A percentile compares a stretch with the other conserved stretches of the same genome.
phyloP scores from a whole-genome alignment of 2,797 vertebrate genomes.

The Huso huso region DNA sequence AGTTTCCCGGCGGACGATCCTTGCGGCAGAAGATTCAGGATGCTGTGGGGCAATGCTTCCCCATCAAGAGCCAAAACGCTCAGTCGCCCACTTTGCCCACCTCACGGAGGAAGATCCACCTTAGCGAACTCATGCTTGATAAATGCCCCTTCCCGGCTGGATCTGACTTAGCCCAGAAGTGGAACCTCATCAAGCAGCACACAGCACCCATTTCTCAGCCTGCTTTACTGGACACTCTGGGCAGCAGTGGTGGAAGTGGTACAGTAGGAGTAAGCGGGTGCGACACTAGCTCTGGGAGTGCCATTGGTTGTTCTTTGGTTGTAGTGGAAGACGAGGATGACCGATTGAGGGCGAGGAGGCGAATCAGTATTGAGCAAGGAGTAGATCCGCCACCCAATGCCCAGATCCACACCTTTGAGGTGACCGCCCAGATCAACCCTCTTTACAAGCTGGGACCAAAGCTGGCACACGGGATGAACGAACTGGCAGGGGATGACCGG shows the following conservation, averaged over 20 bases:
- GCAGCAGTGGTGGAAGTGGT: not conserved
- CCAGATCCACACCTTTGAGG: conserved; percentile 74
- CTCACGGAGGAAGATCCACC: conserved; percentile 68
- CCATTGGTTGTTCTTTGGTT: not conserved
- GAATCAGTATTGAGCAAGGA: conserved; percentile 74
- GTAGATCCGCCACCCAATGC: conserved; percentile 71
- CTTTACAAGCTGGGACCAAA: conserved; percentile 72
- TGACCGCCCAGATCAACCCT: conserved; percentile 67
- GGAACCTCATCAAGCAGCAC: conserved; percentile 79
- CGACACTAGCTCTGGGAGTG: too few relatives aligned
- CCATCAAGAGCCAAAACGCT: conserved; percentile 55
- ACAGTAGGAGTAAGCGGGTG: conserved; percentile 22
- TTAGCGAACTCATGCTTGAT: conserved; percentile 75
- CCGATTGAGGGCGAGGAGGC: conserved; percentile 60
- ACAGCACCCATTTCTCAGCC: conserved; percentile 67
- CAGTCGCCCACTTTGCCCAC: conserved; percentile 32
- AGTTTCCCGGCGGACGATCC: conserved; percentile 43
- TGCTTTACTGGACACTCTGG: conserved; percentile 45
- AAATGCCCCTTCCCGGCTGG: conserved; percentile 71
- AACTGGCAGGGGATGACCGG: conserved; percentile 49
- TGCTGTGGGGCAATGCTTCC: conserved; percentile 75
- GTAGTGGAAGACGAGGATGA: conserved; percentile 70
- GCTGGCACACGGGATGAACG: conserved; percentile 68
- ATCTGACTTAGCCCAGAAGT: conserved; percentile 73
- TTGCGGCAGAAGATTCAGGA: conserved; percentile 75